A percentile compares a stretch with the other conserved stretches of the same genome.
Evolutionary conservation across 2,888 invertebrate genomes (phyloP).

Genomic region (Gastrophysa polygoni): DNA sequence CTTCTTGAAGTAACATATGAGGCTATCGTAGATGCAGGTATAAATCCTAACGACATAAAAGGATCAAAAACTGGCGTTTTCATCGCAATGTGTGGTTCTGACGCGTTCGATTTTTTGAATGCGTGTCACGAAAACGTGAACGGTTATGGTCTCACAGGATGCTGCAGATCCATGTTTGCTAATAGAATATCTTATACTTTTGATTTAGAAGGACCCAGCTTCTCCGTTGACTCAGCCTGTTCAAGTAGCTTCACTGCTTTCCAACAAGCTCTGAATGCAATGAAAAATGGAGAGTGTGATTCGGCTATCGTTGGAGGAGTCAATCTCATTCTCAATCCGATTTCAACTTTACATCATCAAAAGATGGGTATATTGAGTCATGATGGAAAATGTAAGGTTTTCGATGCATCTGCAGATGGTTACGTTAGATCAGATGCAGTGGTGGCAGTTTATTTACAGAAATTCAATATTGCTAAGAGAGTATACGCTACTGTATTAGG

Average conservation of each 20-base stretch:
- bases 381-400: constrained; percentile 88
- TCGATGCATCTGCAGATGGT: constrained; percentile 82
- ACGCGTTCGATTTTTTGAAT: neutral
- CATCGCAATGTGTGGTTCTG: neutral
- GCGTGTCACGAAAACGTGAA: neutral
- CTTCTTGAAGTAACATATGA: constrained; percentile 2
- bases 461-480: constrained; percentile 60
- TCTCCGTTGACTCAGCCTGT: constrained; percentile 40
- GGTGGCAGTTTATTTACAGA: constrained; percentile 74
- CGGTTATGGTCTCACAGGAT: neutral
- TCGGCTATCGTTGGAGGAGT: constrained; percentile 56
- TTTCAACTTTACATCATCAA: neutral
- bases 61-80: constrained; percentile 6
- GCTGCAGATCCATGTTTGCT: constrained; percentile 1
- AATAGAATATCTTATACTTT: constrained; percentile 41
- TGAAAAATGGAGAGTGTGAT: constrained; percentile 27
- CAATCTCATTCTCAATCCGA: neutral
- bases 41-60: constrained; percentile 1
- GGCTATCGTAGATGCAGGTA: constrained; percentile 6
- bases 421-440: constrained; percentile 85
- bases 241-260: constrained; percentile 39
- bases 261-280: constrained; percentile 28
- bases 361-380: constrained; percentile 77
- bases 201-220: constrained; percentile 44
- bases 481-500: constrained; percentile 59